phyloP scores from a whole-genome alignment of 2,797 vertebrate genomes.

The Pagetopsis macropterus region DNA sequence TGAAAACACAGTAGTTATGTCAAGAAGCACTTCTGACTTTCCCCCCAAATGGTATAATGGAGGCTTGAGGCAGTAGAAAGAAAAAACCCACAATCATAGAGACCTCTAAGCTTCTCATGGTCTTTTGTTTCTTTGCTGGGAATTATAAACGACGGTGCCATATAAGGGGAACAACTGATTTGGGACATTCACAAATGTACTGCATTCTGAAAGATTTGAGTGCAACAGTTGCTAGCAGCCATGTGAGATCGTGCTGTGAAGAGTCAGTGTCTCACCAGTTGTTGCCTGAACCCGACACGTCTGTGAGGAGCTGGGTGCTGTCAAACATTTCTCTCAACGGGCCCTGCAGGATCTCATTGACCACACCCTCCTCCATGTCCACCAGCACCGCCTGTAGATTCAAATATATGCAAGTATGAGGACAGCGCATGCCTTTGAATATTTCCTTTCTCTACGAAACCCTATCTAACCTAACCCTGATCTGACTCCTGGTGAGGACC shows the following conservation, averaged over 20 bases:
- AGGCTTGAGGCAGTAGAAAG: neutral
- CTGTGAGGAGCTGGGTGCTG: constrained; percentile 93
- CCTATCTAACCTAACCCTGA: neutral
- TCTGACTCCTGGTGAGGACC: neutral
- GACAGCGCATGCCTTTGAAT: neutral
- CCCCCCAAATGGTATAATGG: neutral
- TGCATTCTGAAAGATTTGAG: neutral
- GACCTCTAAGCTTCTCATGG: too few species aligned
- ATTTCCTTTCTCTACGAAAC: constrained; percentile 11
- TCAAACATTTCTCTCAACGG: constrained; percentile 94
- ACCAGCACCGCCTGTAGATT: constrained; percentile 90
- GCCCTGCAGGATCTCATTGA: constrained; percentile 94
- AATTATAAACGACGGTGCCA: neutral
- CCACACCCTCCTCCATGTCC: constrained; percentile 98
- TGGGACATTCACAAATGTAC: neutral
- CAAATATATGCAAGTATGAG: constrained; percentile 28
- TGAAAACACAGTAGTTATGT: neutral
- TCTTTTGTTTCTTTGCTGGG: neutral
- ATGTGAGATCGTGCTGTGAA: constrained; percentile 8
- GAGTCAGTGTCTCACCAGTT: constrained; percentile 90
- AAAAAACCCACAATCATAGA: too few species aligned
- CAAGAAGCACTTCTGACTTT: constrained; percentile 20
- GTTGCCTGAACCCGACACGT: constrained; percentile 97
- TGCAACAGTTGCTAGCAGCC: constrained; percentile 3
- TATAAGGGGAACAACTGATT: neutral